Evolutionary conservation across 2,113 vertebrate species (phyloP), one percentile per base, ranked within the genome.

Genomic region (Scophthalmus maximus): DNA sequence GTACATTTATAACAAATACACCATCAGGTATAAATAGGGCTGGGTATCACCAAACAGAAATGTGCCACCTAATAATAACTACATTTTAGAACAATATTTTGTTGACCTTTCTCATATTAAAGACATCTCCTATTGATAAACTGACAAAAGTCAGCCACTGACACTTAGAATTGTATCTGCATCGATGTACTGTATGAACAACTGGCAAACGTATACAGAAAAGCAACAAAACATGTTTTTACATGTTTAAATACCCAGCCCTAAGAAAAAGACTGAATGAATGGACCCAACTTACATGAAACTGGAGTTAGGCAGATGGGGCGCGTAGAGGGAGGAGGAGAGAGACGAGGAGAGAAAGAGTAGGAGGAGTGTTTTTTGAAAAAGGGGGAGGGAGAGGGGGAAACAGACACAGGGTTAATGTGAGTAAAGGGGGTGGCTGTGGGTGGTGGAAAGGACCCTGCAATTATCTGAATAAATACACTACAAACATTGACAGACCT

Each of bases 221-320:
- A 61, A 30, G 59, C 3, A 42, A 51, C 8, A 65, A 29, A 38
- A 65, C 49, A 42, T 65, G 38, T 26, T 78, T 60, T 25, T 34
- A 46, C 23, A 50, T 38, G 5, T 38, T 38, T 57, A n/a, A 38
- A 86, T 78, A 86, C 87, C 81, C 79, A 85, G 79, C 79, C 83
- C 82, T 68, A 26, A 47, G 36, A 75, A 57, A 71, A 79, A 85
- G 81, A 90, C 88, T 83, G 82, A 91, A 91, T 92, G 90, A 93
- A 92, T 94, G 91, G 89, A 92, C 89, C 87, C 93, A 93, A 99
- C 97, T 99, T 98, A 99, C 97, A 97, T 98, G 97, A 98, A 85
- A 99, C 97, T 99, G 96, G 93, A 94, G 94, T 96, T 95, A 94
- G 96, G 96, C 94, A 97, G 95, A 95, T 94, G 27, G 95, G 94